Evolutionary conservation across 2,888 invertebrate species (phyloP), one percentile per base, ranked within the genome.

Genomic region (Caenorhabditis plicata): DNA sequence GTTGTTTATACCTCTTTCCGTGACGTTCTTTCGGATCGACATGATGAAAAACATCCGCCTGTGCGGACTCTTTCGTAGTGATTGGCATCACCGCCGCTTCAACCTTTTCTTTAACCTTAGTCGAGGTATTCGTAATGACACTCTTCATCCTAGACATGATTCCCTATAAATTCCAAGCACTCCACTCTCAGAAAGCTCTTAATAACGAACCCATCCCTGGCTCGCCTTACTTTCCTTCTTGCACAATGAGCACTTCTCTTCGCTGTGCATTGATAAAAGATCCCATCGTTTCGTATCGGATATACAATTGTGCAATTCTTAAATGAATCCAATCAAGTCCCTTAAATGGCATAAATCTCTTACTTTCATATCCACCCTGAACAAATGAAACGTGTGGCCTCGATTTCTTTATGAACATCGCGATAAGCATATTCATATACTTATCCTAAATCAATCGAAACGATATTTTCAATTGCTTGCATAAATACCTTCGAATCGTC

Each of bases 381-480:
- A 94, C 86, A 83, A 94, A 87, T 41, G 92, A 91, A 40, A 98
- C 91, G 81, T 91, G 94, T 75, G 90, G 89, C 0, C 90, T 90
- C 81, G 91, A 90, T 81, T 90, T 89, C 83, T 95, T 94, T 40
- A 98, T 85, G 82, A 98, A 95, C 51, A 92, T 91, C 5, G 96
- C 92, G 15, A 98, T 91, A 22, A 95, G 94, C 96, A 98, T 98
- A 81, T 94, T 90, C 17, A 94, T 92, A 81, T 92, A 93, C 63
- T 82, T 82, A 57, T 71, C 71, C 26, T 64, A 52, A n/a, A 43
- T 38, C n/a, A n/a, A n/a, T n/a, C n/a, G n/a, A n/a, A n/a, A n/a
- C n/a, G n/a, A n/a, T n/a, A n/a, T n/a, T n/a, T n/a, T n/a, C n/a
- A n/a, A n/a, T n/a, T n/a, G n/a, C n/a, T n/a, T n/a, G n/a, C n/a